Evolutionary conservation across 2,797 vertebrate genomes (phyloP).

Genomic region (Fratercula arctica): DNA sequence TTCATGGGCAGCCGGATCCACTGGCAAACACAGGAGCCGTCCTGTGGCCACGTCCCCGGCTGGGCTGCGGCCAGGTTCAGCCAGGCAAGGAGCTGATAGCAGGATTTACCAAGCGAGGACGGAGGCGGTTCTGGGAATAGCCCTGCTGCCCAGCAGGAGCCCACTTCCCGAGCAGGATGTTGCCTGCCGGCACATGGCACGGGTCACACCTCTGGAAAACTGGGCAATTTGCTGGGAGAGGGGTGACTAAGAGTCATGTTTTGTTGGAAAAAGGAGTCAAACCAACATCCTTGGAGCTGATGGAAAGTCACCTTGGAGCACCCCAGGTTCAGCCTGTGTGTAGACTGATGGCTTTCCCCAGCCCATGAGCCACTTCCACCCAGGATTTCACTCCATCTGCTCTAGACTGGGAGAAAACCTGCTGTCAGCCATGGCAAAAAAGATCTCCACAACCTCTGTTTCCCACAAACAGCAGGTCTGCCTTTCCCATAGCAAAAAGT

Average conservation of each 20-base stretch:
- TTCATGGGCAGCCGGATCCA: accelerated
- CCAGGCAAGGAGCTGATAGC: background rate
- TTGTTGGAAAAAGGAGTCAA: background rate
- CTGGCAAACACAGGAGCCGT: background rate
- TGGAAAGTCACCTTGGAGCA: background rate
- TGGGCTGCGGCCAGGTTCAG: background rate
- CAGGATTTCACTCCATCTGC: background rate
- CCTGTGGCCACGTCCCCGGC: accelerated
- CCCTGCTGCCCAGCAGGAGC: background rate
- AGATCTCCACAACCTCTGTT: background rate
- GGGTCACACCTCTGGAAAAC: background rate
- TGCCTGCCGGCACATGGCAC: background rate
- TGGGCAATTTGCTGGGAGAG: accelerated
- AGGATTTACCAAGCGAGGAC: background rate
- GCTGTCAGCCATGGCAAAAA: background rate
- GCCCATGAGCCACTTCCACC: accelerated
- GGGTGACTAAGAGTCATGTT: background rate
- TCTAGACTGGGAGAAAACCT: background rate
- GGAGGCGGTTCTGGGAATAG: background rate
- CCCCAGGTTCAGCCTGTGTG: background rate
- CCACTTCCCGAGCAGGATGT: background rate
- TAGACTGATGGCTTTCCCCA: background rate
- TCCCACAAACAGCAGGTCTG: background rate
- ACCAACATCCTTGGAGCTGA: background rate
- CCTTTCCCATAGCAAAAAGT: background rate